Conservation (phyloP, 2,113 vertebrate species). For the Chloropsis cyanopogon region DNA sequence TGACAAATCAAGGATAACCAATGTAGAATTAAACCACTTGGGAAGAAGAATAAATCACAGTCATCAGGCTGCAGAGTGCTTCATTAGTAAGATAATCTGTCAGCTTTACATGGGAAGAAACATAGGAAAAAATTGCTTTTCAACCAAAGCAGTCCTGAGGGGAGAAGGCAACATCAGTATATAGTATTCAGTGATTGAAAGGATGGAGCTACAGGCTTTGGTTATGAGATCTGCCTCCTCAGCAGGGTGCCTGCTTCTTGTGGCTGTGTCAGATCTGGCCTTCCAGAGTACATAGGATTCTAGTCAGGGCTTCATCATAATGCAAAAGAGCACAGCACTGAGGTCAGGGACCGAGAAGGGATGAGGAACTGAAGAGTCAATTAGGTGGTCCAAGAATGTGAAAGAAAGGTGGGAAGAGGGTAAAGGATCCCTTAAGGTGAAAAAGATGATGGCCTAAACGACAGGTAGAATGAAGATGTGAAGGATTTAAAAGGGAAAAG, state of each 20-base stretch:
- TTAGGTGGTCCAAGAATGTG: neutral
- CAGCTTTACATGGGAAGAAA: neutral
- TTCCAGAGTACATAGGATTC: neutral
- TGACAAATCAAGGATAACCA: neutral
- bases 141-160: neutral
- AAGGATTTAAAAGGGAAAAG: neutral
- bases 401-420: neutral
- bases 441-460: neutral
- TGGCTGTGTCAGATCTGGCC: neutral
- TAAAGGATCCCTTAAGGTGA: neutral
- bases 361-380: neutral
- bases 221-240: neutral
- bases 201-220: neutral
- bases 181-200: neutral
- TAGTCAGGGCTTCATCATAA: neutral
- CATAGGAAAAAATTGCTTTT: neutral
- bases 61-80: neutral
- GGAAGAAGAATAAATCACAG: slow-evolving; percentile 6
- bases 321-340: neutral
- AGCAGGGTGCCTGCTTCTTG: neutral
- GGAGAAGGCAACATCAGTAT: neutral
- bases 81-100: slow-evolving; percentile 13
- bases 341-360: accelerated
- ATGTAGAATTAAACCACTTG: neutral
- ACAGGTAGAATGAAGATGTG: neutral